Percentiles rank a stretch among this genome's conserved stretches.
Conservation (phyloP, 2,888 invertebrate species). For the Aspidiotus rigidus region DNA sequence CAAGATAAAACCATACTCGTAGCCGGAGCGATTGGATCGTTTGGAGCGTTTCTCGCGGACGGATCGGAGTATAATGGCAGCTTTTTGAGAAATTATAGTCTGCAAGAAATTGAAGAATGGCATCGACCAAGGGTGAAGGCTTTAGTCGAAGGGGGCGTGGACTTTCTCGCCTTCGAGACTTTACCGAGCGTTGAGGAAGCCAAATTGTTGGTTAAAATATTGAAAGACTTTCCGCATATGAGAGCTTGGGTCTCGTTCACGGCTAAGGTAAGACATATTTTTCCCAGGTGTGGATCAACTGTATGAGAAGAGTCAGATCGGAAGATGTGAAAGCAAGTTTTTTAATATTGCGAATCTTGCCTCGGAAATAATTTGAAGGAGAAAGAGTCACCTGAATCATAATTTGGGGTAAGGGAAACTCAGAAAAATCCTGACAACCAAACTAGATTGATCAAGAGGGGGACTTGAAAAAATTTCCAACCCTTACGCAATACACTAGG, state of each 20-base stretch:
- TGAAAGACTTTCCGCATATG: conserved; percentile 65
- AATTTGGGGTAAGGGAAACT: too few species aligned
- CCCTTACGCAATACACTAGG: too few species aligned
- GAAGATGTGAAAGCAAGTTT: too few species aligned
- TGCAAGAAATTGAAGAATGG: conserved; percentile 64
- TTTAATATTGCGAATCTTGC: too few species aligned
- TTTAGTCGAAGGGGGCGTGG: conserved; percentile 69
- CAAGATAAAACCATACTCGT: conserved; percentile 46
- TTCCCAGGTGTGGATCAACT: too few species aligned
- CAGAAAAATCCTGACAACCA: too few species aligned
- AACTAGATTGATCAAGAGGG: too few species aligned
- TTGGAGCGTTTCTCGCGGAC: conserved; percentile 80
- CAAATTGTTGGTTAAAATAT: conserved; percentile 65
- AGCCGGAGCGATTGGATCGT: conserved; percentile 86
- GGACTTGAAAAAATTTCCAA: too few species aligned
- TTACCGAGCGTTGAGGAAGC: conserved; percentile 80
- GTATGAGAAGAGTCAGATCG: too few species aligned
- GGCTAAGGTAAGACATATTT: conserved; percentile 55
- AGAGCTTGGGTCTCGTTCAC: conserved; percentile 88
- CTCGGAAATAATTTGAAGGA: too few species aligned
- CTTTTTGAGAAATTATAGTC: conserved; percentile 58
- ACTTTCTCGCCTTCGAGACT: conserved; percentile 82
- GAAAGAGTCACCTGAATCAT: too few species aligned
- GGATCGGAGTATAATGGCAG: conserved; percentile 88
- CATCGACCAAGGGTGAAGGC: conserved; percentile 73